phyloP scores from a whole-genome alignment of 2,888 invertebrate species.

The Drosophila mettleri region DNA sequence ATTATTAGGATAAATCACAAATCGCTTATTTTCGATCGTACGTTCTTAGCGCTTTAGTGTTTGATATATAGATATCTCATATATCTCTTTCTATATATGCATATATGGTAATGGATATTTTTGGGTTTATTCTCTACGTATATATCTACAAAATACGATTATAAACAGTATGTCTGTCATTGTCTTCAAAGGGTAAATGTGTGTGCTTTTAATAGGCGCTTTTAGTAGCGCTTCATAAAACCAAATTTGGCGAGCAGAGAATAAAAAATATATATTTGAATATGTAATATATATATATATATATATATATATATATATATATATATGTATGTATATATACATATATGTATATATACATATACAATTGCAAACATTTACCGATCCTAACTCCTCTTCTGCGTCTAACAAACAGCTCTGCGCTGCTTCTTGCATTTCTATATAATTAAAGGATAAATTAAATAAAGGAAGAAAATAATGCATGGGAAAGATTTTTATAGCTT shows the following conservation, averaged over 20 bases:
- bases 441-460: conserved; percentile 1
- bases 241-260: conserved; percentile 27
- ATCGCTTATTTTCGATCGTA: conserved; percentile 52
- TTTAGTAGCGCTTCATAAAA: conserved; percentile 9
- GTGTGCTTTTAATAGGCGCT: conserved; percentile 17
- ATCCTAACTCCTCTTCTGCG: conserved; percentile 56
- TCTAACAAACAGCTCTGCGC: conserved; percentile 71
- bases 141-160: conserved; percentile 32
- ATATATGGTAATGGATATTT: conserved; percentile 46
- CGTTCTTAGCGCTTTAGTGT: conserved; percentile 55
- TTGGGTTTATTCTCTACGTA: conserved; percentile 47
- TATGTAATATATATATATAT: not conserved
- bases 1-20: conserved; percentile 8
- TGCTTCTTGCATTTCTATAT: conserved; percentile 33
- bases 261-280: not conserved
- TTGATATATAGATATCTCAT: conserved; percentile 29
- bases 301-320: not conserved
- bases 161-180: conserved; percentile 32
- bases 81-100: conserved; percentile 10
- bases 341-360: no score
- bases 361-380: not conserved
- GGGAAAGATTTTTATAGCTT: conserved; percentile 69
- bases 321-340: not conserved
- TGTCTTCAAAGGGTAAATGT: conserved; percentile 14
- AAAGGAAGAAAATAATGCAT: conserved; percentile 35